These are phyloP conservation scores for Papilio polytes DNA, from an alignment of 1,140 invertebrate species.

Conservation along the genomic window DNA sequence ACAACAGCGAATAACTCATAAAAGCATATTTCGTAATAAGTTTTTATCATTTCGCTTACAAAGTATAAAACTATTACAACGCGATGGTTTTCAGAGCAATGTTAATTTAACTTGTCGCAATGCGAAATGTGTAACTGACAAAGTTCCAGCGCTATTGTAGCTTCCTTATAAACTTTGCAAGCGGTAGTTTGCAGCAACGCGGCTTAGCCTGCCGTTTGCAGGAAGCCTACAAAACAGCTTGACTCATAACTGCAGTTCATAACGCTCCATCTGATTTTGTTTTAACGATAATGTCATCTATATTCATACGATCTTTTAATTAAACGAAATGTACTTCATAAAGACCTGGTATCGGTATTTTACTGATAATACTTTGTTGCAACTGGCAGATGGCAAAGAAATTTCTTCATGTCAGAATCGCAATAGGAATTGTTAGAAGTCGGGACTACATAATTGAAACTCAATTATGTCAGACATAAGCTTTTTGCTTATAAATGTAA, in stretches of 20 bases:
- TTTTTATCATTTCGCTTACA: constrained; percentile 19
- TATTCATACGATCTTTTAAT: background rate
- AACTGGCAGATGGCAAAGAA: too few relatives aligned
- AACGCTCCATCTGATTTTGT: background rate
- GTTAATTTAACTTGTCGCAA: constrained; percentile 28
- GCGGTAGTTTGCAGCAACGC: constrained; percentile 11
- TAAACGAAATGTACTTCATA: background rate
- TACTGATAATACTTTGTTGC: too few relatives aligned
- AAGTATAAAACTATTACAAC: constrained; percentile 24
- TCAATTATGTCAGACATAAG: too few relatives aligned
- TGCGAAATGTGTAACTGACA: constrained; percentile 25
- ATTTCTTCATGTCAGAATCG: too few relatives aligned
- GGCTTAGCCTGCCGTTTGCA: constrained; percentile 18
- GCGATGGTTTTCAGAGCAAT: constrained; percentile 16
- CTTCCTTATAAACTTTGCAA: constrained; percentile 29
- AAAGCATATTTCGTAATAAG: background rate
- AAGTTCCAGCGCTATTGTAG: constrained; percentile 25
- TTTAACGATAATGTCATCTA: background rate
- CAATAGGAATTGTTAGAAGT: too few relatives aligned
- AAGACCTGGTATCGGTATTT: background rate
- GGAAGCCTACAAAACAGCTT: constrained; percentile 1
- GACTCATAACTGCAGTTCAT: constrained; percentile 1
- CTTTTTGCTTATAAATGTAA: too few relatives aligned
- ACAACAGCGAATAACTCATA: background rate
- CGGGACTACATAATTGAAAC: too few relatives aligned